Conservation (phyloP, 2,797 vertebrate genomes). For the Chelmon rostratus region DNA sequence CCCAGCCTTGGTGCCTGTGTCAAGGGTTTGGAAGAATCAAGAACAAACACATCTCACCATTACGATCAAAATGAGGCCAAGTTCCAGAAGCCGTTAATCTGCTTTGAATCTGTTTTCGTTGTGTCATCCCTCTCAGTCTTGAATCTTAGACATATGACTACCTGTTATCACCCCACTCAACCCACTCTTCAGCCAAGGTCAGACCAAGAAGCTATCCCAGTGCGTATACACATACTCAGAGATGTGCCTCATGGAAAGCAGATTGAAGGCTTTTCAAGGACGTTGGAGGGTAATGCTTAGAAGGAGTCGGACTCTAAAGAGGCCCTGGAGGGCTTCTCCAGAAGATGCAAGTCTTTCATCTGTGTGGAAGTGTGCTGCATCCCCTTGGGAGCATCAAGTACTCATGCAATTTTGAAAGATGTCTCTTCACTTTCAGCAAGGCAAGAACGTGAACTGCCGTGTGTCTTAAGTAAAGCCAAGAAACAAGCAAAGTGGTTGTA, state of each 20-base stretch:
- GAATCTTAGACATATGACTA: slow-evolving; percentile 1
- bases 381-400: slow-evolving; percentile 38
- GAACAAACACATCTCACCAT: neutral
- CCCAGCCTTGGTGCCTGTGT: neutral
- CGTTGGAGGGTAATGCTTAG: slow-evolving; percentile 37
- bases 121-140: neutral
- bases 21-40: neutral
- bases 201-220: slow-evolving; percentile 20
- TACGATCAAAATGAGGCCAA: neutral
- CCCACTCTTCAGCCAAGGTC: slow-evolving; percentile 48
- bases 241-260: slow-evolving; percentile 35
- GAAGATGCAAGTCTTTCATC: slow-evolving; percentile 56
- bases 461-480: slow-evolving; percentile 35
- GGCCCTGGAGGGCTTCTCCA: slow-evolving; percentile 46
- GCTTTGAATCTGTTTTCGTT: neutral
- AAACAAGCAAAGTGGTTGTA: slow-evolving; percentile 3
- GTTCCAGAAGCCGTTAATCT: neutral
- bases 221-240: slow-evolving; percentile 37
- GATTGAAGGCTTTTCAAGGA: slow-evolving; percentile 48
- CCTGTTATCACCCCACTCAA: slow-evolving; percentile 18
- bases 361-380: slow-evolving; percentile 44
- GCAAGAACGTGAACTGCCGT: slow-evolving; percentile 14
- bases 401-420: slow-evolving; percentile 41
- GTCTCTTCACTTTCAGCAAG: slow-evolving; percentile 38
- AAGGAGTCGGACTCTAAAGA: slow-evolving; percentile 45